phyloP scores from a whole-genome alignment of 2,888 invertebrate genomes.

The Pheosia gnoma region DNA sequence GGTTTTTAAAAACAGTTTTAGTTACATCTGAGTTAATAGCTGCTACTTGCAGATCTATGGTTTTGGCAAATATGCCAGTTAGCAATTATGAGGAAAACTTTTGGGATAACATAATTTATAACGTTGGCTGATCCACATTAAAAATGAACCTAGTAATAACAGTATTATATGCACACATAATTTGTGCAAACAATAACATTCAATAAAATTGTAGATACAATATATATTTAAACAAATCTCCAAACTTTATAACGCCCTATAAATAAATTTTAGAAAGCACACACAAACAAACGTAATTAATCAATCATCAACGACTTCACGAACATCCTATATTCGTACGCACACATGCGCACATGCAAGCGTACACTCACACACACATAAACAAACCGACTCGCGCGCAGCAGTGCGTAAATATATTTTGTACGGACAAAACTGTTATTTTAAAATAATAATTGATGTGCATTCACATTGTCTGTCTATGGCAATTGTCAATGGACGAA shows the following conservation, averaged over 20 bases:
- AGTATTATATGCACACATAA: too few species aligned
- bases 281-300: conserved; percentile 58
- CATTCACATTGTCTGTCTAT: conserved; percentile 58
- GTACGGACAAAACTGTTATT: conserved; percentile 83
- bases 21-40: too few species aligned
- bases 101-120: too few species aligned
- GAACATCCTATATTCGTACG: conserved; percentile 67
- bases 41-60: too few species aligned
- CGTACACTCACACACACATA: conserved; percentile 26
- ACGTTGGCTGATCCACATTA: too few species aligned
- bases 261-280: conserved; percentile 61
- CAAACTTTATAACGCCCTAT: conserved; percentile 39
- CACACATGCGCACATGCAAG: conserved; percentile 33
- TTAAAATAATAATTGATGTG: conserved; percentile 81
- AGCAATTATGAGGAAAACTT: too few species aligned
- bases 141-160: too few species aligned
- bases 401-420: conserved; percentile 79
- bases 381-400: conserved; percentile 49
- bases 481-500: conserved; percentile 65
- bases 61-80: too few species aligned
- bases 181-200: neutral
- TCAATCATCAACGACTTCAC: conserved; percentile 63
- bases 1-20: too few species aligned
- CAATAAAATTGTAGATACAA: neutral
- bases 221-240: neutral